These are phyloP conservation scores for Episyrphus balteatus DNA, from an alignment of 1,140 invertebrate genomes.

Conservation along the genomic window DNA sequence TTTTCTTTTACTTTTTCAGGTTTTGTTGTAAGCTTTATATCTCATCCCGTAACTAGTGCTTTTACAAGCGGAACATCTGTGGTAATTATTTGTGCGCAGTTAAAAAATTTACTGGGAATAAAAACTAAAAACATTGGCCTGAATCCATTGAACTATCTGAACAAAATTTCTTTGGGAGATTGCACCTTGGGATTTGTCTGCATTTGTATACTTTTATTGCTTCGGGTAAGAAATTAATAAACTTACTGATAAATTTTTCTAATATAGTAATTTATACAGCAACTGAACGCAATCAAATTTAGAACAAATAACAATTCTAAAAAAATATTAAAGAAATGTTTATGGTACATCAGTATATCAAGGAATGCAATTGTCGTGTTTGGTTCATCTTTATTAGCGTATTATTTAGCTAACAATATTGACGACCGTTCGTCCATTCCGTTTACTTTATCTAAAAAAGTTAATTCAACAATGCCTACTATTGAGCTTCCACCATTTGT, in stretches of 20 bases:
- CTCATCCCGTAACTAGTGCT: slow-evolving; percentile 82
- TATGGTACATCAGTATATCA: slow-evolving; percentile 66
- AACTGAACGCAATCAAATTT: too few relatives aligned
- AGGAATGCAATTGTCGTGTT: slow-evolving; percentile 72
- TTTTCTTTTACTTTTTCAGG: slow-evolving; percentile 46
- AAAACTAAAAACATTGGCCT: slow-evolving; percentile 60
- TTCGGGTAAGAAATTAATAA: slow-evolving; percentile 49
- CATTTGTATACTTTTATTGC: slow-evolving; percentile 53
- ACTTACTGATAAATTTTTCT: too few relatives aligned
- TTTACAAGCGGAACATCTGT: slow-evolving; percentile 90
- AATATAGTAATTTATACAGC: too few relatives aligned
- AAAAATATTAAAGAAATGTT: slow-evolving; percentile 45
- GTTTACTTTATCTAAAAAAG: slow-evolving; percentile 41
- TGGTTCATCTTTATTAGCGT: slow-evolving; percentile 53
- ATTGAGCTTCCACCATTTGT: slow-evolving; percentile 53
- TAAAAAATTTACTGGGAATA: slow-evolving; percentile 73
- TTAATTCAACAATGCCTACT: slow-evolving; percentile 53
- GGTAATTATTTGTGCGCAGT: slow-evolving; percentile 79
- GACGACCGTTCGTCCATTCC: slow-evolving; percentile 24
- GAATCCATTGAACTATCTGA: slow-evolving; percentile 52
- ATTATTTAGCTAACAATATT: slow-evolving; percentile 36
- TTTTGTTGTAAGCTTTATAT: slow-evolving; percentile 90
- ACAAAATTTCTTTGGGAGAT: slow-evolving; percentile 52
- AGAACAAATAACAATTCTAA: too few relatives aligned
- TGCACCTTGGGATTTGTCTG: slow-evolving; percentile 56